Evolutionary conservation across 2,113 vertebrate species (phyloP).

Genomic region (Dinomys branickii): DNA sequence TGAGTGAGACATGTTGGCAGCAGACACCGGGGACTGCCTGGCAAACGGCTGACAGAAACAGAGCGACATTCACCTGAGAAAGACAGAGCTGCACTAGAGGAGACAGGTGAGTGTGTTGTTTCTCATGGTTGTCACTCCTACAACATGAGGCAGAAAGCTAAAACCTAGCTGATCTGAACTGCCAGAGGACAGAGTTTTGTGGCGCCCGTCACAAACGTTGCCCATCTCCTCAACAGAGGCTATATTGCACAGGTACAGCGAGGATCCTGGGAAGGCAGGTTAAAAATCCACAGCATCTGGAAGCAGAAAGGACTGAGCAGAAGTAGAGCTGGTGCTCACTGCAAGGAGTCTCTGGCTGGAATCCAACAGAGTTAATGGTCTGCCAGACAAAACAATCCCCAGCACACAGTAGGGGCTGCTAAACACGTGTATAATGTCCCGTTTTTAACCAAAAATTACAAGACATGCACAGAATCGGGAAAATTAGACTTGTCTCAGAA

Average conservation of each 20-base stretch:
- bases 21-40: neutral
- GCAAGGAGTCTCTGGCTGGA: neutral
- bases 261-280: neutral
- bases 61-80: neutral
- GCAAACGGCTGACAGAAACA: neutral
- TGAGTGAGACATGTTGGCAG: neutral
- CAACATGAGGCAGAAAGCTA: neutral
- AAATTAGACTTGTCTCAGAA: neutral
- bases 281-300: neutral
- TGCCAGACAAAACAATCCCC: neutral
- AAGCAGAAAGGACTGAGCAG: neutral
- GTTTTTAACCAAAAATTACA: neutral
- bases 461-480: slow-evolving; percentile 43
- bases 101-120: neutral
- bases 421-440: neutral
- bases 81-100: neutral
- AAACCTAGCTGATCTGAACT: neutral
- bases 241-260: neutral
- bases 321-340: neutral
- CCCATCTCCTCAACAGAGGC: neutral
- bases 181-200: neutral
- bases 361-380: neutral
- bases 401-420: neutral
- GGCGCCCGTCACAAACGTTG: neutral
- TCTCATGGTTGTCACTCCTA: neutral